Percentiles rank a stretch among this genome's conserved stretches.
Conservation (phyloP, 2,888 invertebrate genomes). For the Plebejus anna region DNA sequence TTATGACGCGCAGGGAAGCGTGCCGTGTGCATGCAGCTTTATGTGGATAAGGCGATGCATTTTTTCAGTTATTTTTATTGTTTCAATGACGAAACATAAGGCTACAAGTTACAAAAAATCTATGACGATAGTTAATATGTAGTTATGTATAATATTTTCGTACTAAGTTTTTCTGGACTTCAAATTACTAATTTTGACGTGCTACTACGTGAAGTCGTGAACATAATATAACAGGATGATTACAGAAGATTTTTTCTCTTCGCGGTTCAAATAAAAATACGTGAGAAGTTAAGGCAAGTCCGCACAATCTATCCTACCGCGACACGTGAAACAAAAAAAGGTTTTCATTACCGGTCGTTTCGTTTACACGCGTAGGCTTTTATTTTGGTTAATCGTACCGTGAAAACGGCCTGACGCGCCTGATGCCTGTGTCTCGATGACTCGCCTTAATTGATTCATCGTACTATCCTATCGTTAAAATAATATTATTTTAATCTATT, state of each 20-base stretch:
- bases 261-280: not conserved
- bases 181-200: too few relatives aligned
- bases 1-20: constrained; percentile 45
- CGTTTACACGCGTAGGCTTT: constrained; percentile 54
- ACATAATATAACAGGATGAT: too few relatives aligned
- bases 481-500: not conserved
- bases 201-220: too few relatives aligned
- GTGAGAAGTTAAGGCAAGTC: constrained; percentile 38
- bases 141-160: too few relatives aligned
- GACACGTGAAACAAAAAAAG: constrained; percentile 47
- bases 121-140: too few relatives aligned
- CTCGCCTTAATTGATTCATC: constrained; percentile 46
- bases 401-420: constrained; percentile 39
- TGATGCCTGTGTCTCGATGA: constrained; percentile 35
- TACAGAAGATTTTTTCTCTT: too few relatives aligned
- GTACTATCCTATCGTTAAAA: constrained; percentile 31
- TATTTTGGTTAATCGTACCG: constrained; percentile 54
- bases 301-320: constrained; percentile 38
- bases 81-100: too few relatives aligned
- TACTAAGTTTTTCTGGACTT: too few relatives aligned
- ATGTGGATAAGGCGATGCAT: constrained; percentile 35
- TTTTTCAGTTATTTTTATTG: not conserved
- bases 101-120: too few relatives aligned
- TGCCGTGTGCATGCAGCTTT: constrained; percentile 37
- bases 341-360: constrained; percentile 60